Conservation (phyloP, 2,113 vertebrate species). For the Python bivittatus region DNA sequence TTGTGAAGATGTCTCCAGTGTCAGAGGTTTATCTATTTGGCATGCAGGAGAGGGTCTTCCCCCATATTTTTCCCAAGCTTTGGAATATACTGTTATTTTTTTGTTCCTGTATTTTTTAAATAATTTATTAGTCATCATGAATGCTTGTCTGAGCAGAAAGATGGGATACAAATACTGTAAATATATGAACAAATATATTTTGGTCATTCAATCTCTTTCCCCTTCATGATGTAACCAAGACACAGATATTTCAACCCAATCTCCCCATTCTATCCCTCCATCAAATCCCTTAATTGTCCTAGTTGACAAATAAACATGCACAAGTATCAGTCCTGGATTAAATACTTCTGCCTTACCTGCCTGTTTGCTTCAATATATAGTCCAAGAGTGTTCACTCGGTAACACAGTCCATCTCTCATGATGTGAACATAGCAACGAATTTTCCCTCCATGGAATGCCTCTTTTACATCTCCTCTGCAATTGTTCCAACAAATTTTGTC, state of each 20-base stretch:
- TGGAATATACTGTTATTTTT: background rate
- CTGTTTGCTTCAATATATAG: conserved; percentile 95
- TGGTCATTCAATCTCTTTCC: background rate
- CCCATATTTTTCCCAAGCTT: background rate
- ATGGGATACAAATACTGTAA: background rate
- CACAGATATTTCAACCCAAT: background rate
- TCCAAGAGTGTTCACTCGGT: conserved; percentile 89
- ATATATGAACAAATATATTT: background rate
- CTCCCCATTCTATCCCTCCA: background rate
- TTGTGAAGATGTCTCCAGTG: background rate
- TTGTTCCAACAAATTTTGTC: conserved; percentile 92
- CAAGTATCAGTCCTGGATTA: background rate
- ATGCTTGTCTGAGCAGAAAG: background rate
- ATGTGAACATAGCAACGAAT: conserved; percentile 95
- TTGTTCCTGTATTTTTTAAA: background rate
- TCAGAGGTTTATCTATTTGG: background rate
- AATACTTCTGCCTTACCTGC: conserved; percentile 78
- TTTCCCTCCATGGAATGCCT: conserved; percentile 84
- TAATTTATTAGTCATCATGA: background rate
- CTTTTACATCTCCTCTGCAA: conserved; percentile 86
- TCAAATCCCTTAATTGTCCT: background rate
- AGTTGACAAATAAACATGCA: background rate
- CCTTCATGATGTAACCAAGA: background rate
- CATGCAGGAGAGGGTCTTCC: background rate
- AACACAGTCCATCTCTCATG: conserved; percentile 91